These are phyloP conservation scores for Colostygia pectinataria DNA, from an alignment of 2,888 invertebrate species.

Conservation along the genomic window DNA sequence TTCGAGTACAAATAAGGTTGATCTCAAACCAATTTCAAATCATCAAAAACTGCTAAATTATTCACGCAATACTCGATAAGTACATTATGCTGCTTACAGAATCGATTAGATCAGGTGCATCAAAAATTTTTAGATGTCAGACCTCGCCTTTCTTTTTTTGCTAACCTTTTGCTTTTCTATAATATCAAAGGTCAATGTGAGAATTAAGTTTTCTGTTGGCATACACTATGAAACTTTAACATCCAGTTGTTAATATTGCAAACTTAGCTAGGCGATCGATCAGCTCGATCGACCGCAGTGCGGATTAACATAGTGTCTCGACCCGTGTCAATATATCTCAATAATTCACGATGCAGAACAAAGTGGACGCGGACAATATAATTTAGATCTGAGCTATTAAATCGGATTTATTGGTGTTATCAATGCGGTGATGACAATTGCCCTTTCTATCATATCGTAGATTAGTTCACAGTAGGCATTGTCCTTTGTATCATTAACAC, in stretches of 20 bases:
- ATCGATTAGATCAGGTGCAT: too few species aligned
- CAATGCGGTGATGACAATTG: constrained; percentile 20
- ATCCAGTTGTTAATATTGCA: constrained; percentile 2
- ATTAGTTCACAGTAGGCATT: constrained; percentile 1
- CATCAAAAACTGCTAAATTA: too few species aligned
- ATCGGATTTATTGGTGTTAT: constrained; percentile 31
- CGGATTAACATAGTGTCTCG: constrained; percentile 39
- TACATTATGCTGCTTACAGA: too few species aligned
- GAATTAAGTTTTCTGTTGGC: too few species aligned
- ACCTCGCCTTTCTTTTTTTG: too few species aligned
- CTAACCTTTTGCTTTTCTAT: too few species aligned
- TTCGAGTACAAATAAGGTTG: too few species aligned
- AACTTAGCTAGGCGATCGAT: too few species aligned
- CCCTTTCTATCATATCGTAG: constrained; percentile 10
- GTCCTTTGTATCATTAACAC: background rate
- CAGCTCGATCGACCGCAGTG: constrained; percentile 47
- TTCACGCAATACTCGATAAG: too few species aligned
- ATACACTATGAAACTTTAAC: constrained; percentile 5
- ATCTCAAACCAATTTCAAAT: too few species aligned
- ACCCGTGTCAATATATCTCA: constrained; percentile 54
- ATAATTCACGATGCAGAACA: constrained; percentile 57
- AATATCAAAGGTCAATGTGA: too few species aligned
- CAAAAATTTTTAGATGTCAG: too few species aligned
- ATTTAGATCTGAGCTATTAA: constrained; percentile 41
- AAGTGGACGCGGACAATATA: constrained; percentile 49